Base-by-base conservation (phyloP, 2,113 vertebrate species). In the Taurulus bubalis region DNA sequence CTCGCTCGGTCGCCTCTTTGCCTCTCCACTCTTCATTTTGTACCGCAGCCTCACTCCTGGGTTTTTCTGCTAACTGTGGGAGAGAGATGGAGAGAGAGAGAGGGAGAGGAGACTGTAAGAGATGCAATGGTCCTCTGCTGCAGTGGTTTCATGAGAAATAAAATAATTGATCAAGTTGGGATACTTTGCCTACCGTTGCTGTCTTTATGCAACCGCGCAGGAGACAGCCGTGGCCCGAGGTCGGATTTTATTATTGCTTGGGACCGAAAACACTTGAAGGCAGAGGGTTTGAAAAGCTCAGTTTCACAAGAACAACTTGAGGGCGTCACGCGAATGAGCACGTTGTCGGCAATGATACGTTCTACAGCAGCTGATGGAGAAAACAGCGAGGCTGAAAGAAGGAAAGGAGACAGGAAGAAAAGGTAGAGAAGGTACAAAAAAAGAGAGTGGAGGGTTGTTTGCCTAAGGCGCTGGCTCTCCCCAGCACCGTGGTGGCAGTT, bases 1-100 rank as follows among this genome's bases (percentile, higher is more conserved):
- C 64, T 45, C 30, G 28, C 56, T 87, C 0, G 15, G 80, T 77
- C 32, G 8, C 77, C 38, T 56, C 55, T 82, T 73, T 34, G 73
- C 71, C 56, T 85, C 73, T 49, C 67, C 75, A 8, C 63, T 69
- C 26, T 72, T 82, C 62, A 47, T 84, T 86, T 84, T 88, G 70
- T 80, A 64, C 30, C 0, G 0, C 47, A 4, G 22, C 56, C 40
- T 68, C 47, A 4, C 73, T 72, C 63, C 40, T 1, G 18, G 9
- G 8, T 64, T 80, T 80, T 30, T 55, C 22, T 85, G 64, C 65
- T 64, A 77, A 24, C 20, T 45, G 49, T 28, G 6, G 9, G 7
- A 34, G 10, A 11, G 40, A 2, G 9, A 20, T 6, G 12, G 8
- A 40, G 6, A 14, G 8, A 36, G 11, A 12, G 42, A 2, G 9